Percentiles rank a stretch among this genome's conserved stretches.
Evolutionary conservation across 2,797 vertebrate genomes (phyloP).

Genomic region (Podarcis siculus): DNA sequence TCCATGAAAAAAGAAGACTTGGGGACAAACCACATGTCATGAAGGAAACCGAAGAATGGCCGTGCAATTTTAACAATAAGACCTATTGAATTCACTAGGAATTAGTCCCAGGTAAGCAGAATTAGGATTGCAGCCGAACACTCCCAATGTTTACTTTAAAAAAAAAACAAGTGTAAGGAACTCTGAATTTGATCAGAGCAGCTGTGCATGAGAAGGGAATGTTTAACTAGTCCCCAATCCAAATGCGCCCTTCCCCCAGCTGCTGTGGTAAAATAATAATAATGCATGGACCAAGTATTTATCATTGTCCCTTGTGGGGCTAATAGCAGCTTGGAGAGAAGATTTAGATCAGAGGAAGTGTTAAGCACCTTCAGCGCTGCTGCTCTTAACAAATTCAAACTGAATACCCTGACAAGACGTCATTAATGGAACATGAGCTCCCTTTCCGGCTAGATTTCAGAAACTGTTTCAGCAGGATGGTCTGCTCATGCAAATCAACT

Average conservation of each 20-base stretch:
- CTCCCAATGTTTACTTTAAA: no score
- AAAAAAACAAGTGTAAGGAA: neutral
- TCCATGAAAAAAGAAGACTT: neutral
- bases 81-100: no score
- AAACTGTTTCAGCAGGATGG: neutral
- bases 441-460: neutral
- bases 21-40: neutral
- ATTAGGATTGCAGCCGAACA: neutral
- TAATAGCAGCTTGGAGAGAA: neutral
- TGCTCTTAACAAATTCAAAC: neutral
- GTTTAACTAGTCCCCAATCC: neutral
- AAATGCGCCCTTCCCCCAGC: neutral
- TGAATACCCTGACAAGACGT: neutral
- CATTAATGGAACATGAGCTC: neutral
- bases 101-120: no score
- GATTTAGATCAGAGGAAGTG: neutral
- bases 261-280: neutral
- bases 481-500: neutral
- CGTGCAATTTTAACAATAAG: no score
- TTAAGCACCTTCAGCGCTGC: neutral
- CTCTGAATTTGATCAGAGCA: neutral
- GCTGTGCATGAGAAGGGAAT: neutral
- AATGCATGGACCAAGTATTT: neutral
- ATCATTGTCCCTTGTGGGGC: neutral
- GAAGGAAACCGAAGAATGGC: neutral